Conservation (phyloP, 2,113 vertebrate species). For the Phycodurus eques region DNA sequence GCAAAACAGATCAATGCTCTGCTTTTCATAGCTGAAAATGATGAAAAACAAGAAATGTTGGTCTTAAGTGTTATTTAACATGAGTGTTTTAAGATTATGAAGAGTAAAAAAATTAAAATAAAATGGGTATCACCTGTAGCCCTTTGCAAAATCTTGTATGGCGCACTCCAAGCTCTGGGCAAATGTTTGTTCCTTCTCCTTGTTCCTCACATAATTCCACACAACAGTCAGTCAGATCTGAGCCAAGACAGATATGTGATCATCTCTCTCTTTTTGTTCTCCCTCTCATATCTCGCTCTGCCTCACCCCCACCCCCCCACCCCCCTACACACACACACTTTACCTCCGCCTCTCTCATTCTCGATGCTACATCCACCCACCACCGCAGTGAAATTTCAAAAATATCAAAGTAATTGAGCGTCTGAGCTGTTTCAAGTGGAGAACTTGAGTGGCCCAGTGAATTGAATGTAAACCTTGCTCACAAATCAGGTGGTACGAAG, state of each 20-base stretch:
- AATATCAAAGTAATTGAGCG: conserved; percentile 10
- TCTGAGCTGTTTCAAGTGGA: conserved; percentile 29
- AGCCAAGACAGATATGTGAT: conserved; percentile 27
- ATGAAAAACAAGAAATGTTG: background rate
- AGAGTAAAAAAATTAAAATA: conserved; percentile 1
- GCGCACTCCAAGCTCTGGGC: conserved; percentile 10
- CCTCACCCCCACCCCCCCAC: conserved; percentile 6
- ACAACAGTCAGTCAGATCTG: conserved; percentile 22
- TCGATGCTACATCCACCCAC: conserved; percentile 57
- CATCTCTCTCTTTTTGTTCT: conserved; percentile 34
- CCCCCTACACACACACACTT: background rate
- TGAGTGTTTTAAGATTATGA: background rate
- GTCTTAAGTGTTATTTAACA: background rate
- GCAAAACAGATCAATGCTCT: background rate
- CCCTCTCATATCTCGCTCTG: conserved; percentile 14
- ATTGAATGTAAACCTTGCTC: background rate
- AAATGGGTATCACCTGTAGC: conserved; percentile 58
- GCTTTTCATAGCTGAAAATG: background rate
- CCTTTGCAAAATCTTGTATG: conserved; percentile 25
- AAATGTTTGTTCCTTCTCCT: conserved; percentile 15
- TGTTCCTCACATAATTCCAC: conserved; percentile 33
- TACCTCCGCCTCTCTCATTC: conserved; percentile 47
- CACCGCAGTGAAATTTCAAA: conserved; percentile 29
- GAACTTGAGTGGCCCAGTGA: conserved; percentile 7
- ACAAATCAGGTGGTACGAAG: background rate